phyloP scores from a whole-genome alignment of 1,140 invertebrate genomes.

The Mercenaria mercenaria region DNA sequence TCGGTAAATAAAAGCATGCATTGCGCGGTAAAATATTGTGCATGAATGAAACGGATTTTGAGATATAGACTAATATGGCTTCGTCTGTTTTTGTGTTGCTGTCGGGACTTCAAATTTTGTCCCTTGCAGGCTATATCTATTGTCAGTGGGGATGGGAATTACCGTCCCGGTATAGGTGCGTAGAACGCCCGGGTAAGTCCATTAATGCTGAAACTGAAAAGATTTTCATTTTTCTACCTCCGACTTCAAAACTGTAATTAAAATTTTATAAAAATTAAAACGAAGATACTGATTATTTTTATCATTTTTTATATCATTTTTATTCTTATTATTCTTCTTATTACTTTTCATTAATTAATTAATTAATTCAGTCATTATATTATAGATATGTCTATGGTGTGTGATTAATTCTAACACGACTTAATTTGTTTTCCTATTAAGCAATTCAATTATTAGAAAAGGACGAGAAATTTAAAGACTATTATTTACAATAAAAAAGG shows the following conservation, averaged over 20 bases:
- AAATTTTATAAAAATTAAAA: not conserved
- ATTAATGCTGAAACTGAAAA: too few species aligned
- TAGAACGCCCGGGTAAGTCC: constrained; percentile 42
- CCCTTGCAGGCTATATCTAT: not conserved
- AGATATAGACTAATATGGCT: not conserved
- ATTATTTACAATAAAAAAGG: too few species aligned
- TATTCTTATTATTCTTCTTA: too few species aligned
- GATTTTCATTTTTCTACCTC: too few species aligned
- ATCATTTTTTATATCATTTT: not conserved
- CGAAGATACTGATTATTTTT: not conserved
- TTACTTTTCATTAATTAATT: too few species aligned
- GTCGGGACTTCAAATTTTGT: not conserved
- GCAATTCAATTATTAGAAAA: too few species aligned
- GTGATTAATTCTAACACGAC: too few species aligned
- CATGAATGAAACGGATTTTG: not conserved
- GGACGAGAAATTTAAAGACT: too few species aligned
- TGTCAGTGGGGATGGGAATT: constrained; percentile 45
- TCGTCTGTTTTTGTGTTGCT: not conserved
- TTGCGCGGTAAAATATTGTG: not conserved
- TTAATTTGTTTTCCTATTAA: too few species aligned
- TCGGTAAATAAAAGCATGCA: not conserved
- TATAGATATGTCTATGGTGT: too few species aligned
- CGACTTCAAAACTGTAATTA: not conserved
- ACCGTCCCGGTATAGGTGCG: not conserved
- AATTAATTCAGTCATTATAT: too few species aligned